Conservation (phyloP, 2,888 invertebrate species). For the Amiota minor region DNA sequence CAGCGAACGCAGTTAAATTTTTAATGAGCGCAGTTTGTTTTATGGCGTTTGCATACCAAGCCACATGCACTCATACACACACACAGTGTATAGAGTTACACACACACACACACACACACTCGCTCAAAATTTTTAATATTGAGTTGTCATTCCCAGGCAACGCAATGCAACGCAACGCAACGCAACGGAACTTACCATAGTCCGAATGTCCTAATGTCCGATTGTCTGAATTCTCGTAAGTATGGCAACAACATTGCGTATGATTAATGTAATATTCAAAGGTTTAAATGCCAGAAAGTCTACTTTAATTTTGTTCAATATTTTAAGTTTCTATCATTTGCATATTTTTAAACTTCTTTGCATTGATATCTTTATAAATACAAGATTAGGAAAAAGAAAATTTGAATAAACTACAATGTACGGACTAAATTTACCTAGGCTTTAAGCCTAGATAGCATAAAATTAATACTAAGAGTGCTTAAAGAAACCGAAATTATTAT, state of each 20-base stretch:
- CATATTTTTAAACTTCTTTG: too few species aligned
- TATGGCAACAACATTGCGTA: neutral
- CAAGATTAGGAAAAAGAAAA: neutral
- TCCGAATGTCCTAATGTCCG: neutral
- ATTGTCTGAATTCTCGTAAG: neutral
- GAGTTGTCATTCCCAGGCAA: conserved; percentile 13
- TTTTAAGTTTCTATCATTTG: too few species aligned
- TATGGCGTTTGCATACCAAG: conserved; percentile 3
- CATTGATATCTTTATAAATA: too few species aligned
- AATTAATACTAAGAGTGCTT: too few species aligned
- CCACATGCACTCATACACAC: neutral
- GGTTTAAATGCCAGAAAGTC: neutral
- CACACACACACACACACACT: too few species aligned
- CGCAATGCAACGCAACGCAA: too few species aligned
- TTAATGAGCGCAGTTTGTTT: conserved; percentile 43
- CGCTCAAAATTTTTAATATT: neutral
- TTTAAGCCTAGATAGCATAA: too few species aligned
- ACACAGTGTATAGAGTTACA: neutral
- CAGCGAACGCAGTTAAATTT: conserved; percentile 41
- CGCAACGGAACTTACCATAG: neutral
- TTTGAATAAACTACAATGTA: neutral
- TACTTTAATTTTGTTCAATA: neutral
- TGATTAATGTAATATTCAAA: conserved; percentile 6
- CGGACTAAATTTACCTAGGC: too few species aligned
- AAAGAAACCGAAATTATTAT: too few species aligned